Base-by-base conservation (phyloP, 2,797 vertebrate species). In the Urocyon cinereoargenteus region DNA sequence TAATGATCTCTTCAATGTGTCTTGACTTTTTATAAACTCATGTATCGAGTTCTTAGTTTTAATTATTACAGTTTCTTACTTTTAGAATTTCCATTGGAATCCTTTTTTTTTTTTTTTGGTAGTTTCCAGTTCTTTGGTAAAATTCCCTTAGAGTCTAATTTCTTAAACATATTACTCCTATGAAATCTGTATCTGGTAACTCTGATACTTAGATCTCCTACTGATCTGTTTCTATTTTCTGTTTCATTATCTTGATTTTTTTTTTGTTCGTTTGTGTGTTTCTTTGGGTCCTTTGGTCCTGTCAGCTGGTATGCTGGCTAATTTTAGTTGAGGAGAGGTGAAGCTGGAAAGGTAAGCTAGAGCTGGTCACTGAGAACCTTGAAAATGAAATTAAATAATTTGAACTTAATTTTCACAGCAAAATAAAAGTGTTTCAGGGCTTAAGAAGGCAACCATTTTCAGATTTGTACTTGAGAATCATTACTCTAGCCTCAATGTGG, bases 41-140 rank as follows among this genome's bases (percentile, higher is more conserved):
- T 34, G 24, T 31, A 19, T 16, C 53, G 15, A 77, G 14, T 83
- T 89, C 62, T 72, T 79, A 86, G 68, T 81, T 95, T 77, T 77
- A 75, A 14, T 72, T 70, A 36, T 34, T n/a, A 64, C 0, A 64
- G 79, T 85, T 84, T 82, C 72, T 51, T 22, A 70, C 62, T 51
- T 78, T 26, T 73, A 51, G n/a, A 62, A 72, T 86, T 94, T 85
- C 72, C n/a, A 75, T 73, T 89, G 86, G 18, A 96, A 72, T 87
- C 8, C 7, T 40, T 70, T 57, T 86, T 31, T 51, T 31, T 64
- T 14, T 31, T 62, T 70, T 36, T 34, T n/a, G 40, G 16, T 82
- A n/a, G 28, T 84, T 93, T 85, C 11, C 11, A 85, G 19, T 85
- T 96, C 21, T 92, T 94, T 78, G 86, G 5, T 84, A 78, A 85